Base-by-base conservation (phyloP, 1,140 invertebrate species). In the Drosophila mauritiana region DNA sequence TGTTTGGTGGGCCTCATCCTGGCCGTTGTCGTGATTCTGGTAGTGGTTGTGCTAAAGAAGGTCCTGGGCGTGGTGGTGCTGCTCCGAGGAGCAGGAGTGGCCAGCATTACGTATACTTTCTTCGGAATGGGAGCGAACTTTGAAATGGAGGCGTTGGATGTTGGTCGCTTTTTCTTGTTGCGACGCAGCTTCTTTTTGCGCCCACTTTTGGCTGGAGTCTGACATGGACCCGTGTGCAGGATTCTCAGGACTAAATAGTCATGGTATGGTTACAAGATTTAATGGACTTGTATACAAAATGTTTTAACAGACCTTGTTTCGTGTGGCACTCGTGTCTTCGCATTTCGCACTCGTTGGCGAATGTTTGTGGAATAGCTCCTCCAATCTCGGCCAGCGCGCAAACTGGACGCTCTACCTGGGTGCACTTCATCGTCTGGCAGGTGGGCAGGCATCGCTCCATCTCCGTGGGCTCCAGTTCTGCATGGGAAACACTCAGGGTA, bases 401-500 rank as follows among this genome's bases (percentile, higher is more conserved):
- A 2, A 86, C 58, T 1, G 82, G 82, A 2, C 62, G 43, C 20
- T 73, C 59, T 4, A 51, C 3, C 1, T 25, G 45, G 0, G 52
- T 79, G 46, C 83, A 86, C 37, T 55, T 59, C 12, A 88, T 73
- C 17, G 40, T 54, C 13, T 55, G 64, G 22, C 83, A 86, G 7
- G 51, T 52, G 11, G 83, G 70, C 42, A 63, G 37, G 17, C 83
- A 86, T 11, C 63, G 51, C 20, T 73, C 83, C 59, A 86, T 17
- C 4, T 86, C 83, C n/a, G 79, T 86, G 25, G 51, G 65, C 27
- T 86, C 83, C 25, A 86, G 58, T 11, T 82, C 83, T 88, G 48
- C 49, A 52, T 15, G 27, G 46, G 13, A 15, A 10, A 15, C 25
- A 31, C 46, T 49, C 46, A 49, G 46, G 13, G 27, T 7, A 27